Base-by-base conservation (phyloP, 2,797 vertebrate species). In the Phyllotis vaccarum region DNA sequence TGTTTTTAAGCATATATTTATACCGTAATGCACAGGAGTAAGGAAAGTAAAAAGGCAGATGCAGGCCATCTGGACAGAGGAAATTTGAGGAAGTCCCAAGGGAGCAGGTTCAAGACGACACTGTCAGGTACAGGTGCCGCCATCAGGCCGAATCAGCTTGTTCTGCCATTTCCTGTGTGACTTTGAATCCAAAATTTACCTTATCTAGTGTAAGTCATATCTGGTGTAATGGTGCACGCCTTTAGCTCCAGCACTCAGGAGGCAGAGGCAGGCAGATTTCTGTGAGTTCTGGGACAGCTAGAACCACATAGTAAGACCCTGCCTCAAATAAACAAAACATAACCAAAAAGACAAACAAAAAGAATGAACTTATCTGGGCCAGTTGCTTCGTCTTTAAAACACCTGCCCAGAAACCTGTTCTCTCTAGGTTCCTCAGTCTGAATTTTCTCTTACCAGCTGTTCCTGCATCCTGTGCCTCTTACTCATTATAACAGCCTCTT, bases 111-210 rank as follows among this genome's bases (percentile, higher is more conserved):
- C 31, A 5, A 5, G 2, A n/a, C 11, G 19, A n/a, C 3, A 2
- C 34, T 34, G 40, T 34, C 34, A 62, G 92, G 52, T 2, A 11
- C 52, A 83, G 49, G 74, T 34, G 12, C 11, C 29, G 27, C 2
- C 60, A 34, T 70, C 54, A 62, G 40, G 54, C 54, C 40, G 11
- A n/a, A 27, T 40, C 37, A 52, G 13, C 70, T 34, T 10, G 9
- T 37, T 70, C 40, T 90, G 91, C 37, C 22, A 9, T 68, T 94
- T 95, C 78, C 75, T 93, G 6, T 86, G 40, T 80, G 82, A 95
- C 19, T 46, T 6, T 46, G 29, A 56, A 74, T 80, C 86, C 95
- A 86, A 92, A 43, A 46, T 19, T 78, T 40, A 22, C 76, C 49
- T 46, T 93, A 24, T 46, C 60, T 83, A 24, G 21, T 17, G 46